Evolutionary conservation across 2,888 invertebrate species (phyloP).

Genomic region (Syrista parreyssii): DNA sequence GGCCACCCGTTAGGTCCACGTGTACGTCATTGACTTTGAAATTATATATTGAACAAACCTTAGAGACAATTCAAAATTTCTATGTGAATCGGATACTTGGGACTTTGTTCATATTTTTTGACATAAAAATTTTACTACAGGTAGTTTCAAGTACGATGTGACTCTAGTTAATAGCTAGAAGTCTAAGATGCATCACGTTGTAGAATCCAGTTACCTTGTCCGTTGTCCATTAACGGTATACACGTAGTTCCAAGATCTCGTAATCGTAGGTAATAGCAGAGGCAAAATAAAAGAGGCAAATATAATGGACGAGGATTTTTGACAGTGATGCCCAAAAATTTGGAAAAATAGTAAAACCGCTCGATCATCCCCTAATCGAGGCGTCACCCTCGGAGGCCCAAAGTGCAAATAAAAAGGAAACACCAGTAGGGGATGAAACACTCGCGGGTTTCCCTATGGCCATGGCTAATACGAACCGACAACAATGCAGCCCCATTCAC

Average conservation of each 20-base stretch:
- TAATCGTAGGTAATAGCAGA: background rate
- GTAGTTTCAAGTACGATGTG: background rate
- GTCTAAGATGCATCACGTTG: background rate
- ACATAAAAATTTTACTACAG: background rate
- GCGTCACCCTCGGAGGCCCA: constrained; percentile 8
- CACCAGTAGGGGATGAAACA: constrained; percentile 14
- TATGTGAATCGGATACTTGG: background rate
- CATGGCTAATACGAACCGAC: constrained; percentile 56
- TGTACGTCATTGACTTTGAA: background rate
- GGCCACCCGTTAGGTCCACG: constrained; percentile 16
- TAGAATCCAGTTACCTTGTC: background rate
- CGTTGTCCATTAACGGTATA: background rate
- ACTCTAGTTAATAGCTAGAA: background rate
- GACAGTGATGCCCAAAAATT: background rate
- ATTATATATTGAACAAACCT: background rate
- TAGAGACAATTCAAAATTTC: background rate
- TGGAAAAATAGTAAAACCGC: constrained; percentile 33
- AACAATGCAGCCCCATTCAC: constrained; percentile 57
- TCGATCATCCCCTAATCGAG: constrained; percentile 28
- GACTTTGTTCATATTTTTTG: background rate
- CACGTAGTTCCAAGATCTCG: background rate
- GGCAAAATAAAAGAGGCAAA: background rate
- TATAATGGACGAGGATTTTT: background rate
- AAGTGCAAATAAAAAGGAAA: constrained; percentile 33
- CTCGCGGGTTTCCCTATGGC: constrained; percentile 32